Conservation (phyloP, 2,888 invertebrate genomes). For the Pachydiplax longipennis region DNA sequence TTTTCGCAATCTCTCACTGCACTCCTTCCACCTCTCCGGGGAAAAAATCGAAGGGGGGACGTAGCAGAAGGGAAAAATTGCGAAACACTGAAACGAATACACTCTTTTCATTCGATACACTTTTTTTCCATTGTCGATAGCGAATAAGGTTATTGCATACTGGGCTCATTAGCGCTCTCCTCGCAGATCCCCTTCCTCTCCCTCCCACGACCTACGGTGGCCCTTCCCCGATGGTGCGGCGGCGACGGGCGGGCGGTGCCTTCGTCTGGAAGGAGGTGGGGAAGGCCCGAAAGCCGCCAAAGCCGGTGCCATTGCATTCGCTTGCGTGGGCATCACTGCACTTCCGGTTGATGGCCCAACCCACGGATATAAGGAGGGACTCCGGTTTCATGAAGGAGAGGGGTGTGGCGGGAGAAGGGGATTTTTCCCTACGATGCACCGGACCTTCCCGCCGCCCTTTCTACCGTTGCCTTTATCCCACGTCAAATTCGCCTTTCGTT, state of each 20-base stretch:
- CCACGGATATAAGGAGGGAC: not conserved
- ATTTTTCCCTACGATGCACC: not conserved
- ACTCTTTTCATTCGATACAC: not conserved
- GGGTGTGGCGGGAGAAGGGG: not conserved
- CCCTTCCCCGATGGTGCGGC: not conserved
- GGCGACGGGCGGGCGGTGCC: not conserved
- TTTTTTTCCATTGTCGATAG: slow-evolving; percentile 20
- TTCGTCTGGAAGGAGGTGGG: not conserved
- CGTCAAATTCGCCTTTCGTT: not conserved
- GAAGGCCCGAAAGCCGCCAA: slow-evolving; percentile 2
- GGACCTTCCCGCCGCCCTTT: not conserved
- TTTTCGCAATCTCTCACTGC: not conserved
- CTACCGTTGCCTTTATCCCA: not conserved
- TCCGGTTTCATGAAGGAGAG: not conserved
- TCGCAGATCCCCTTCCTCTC: not conserved
- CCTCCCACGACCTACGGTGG: not conserved
- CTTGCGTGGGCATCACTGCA: slow-evolving; percentile 43
- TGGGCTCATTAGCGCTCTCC: slow-evolving; percentile 6
- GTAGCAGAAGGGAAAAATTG: not conserved
- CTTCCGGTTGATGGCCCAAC: slow-evolving; percentile 27
- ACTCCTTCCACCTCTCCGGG: not conserved
- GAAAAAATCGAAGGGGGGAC: not conserved
- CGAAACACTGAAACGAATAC: not conserved
- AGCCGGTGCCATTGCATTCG: slow-evolving; percentile 36
- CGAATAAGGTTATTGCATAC: slow-evolving; percentile 28